Evolutionary conservation across 2,113 vertebrate genomes (phyloP).

Genomic region (Dinomys branickii): DNA sequence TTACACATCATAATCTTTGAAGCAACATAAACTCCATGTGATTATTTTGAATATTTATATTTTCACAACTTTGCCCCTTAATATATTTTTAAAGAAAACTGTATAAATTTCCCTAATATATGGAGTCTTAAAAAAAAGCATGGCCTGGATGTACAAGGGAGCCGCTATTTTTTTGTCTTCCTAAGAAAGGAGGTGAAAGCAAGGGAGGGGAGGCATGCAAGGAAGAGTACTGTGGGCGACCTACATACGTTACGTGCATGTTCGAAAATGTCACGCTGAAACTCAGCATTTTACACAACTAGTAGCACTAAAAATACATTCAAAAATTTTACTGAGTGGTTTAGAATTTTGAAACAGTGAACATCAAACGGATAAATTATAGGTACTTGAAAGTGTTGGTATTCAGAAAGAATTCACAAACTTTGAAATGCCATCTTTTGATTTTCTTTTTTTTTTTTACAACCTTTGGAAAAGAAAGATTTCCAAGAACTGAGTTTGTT

Average conservation of each 20-base stretch:
- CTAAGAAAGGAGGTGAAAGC: background rate
- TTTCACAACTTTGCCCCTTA: background rate
- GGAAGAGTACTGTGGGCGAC: background rate
- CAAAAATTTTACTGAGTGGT: background rate
- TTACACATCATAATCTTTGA: background rate
- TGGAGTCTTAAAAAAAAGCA: background rate
- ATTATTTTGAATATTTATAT: background rate
- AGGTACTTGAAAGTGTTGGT: background rate
- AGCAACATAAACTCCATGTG: background rate
- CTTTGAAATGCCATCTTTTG: background rate
- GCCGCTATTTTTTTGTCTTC: background rate
- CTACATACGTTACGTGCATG: background rate
- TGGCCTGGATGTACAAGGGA: background rate
- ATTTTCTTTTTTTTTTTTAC: background rate
- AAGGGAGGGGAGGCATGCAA: background rate
- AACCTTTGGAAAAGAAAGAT: background rate
- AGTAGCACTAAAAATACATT: background rate
- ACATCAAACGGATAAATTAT: background rate
- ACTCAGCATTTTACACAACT: background rate
- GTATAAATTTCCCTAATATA: background rate
- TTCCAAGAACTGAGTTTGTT: background rate
- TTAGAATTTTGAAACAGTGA: slow-evolving; percentile 44
- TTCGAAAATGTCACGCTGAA: background rate
- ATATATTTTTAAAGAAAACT: slow-evolving; percentile 23
- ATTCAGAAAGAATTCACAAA: background rate